A percentile compares a stretch with the other conserved stretches of the same genome.
Conservation (phyloP, 2,113 vertebrate genomes). For the Porphyrio hochstetteri region DNA sequence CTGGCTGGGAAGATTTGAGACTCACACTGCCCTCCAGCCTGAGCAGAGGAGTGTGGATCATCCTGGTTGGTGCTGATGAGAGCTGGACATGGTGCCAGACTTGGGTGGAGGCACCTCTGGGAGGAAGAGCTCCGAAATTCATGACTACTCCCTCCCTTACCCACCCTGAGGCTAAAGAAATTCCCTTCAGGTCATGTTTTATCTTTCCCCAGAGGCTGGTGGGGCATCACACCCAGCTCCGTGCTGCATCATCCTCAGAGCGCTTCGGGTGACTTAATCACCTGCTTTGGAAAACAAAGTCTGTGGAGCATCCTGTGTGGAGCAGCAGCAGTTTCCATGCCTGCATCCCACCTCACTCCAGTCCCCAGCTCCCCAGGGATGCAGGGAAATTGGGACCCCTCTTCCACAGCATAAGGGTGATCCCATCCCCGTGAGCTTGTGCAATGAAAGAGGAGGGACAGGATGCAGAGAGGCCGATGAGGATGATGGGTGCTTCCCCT, state of each 20-base stretch:
- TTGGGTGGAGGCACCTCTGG: background rate
- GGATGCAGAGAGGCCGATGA: accelerated
- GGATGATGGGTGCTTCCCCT: background rate
- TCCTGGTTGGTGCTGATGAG: background rate
- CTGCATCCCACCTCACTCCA: accelerated
- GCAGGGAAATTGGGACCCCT: background rate
- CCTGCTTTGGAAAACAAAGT: background rate
- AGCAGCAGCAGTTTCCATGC: background rate
- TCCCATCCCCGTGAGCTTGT: background rate
- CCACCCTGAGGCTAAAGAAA: background rate
- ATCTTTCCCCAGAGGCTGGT: background rate
- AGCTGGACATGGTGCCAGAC: background rate
- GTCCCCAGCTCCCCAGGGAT: background rate
- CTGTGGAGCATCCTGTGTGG: background rate
- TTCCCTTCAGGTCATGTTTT: background rate
- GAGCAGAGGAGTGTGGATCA: background rate
- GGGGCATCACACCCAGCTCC: background rate
- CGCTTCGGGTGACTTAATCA: background rate
- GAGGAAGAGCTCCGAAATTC: background rate
- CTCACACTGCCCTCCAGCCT: background rate
- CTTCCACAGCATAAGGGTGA: background rate
- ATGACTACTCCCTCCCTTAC: background rate
- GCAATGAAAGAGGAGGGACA: background rate
- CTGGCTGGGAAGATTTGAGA: background rate
- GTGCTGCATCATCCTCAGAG: background rate